Percentiles rank a stretch among this genome's conserved stretches.
Evolutionary conservation across 2,113 vertebrate genomes (phyloP).

Genomic region (Macrotus californicus): DNA sequence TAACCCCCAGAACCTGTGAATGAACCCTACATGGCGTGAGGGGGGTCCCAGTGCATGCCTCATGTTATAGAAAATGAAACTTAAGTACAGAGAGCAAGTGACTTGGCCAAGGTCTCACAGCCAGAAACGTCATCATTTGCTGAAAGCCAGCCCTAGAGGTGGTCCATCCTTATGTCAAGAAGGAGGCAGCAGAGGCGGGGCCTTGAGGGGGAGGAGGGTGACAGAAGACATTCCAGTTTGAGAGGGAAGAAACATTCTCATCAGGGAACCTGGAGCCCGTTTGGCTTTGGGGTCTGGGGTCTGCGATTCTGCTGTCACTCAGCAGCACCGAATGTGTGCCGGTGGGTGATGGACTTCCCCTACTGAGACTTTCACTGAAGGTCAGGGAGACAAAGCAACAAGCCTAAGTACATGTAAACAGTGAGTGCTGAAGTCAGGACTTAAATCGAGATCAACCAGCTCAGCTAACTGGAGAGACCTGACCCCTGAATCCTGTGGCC

Average conservation of each 20-base stretch:
- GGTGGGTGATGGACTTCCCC: neutral
- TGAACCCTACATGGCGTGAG: neutral
- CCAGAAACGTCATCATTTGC: neutral
- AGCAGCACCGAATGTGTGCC: neutral
- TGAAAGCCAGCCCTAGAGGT: neutral
- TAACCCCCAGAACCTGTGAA: neutral
- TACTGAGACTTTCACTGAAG: neutral
- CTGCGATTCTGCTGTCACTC: neutral
- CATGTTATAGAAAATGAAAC: neutral
- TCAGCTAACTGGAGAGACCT: neutral
- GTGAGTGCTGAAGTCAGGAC: neutral
- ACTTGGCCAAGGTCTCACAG: neutral
- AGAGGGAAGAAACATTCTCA: neutral
- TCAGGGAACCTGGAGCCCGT: neutral
- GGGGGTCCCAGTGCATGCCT: neutral
- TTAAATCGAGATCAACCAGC: neutral
- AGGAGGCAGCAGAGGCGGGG: neutral
- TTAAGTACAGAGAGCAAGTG: neutral
- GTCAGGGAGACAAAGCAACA: neutral
- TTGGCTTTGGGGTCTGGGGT: neutral
- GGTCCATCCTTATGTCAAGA: neutral
- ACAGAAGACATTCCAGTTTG: neutral
- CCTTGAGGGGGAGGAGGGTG: neutral
- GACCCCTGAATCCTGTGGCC: neutral
- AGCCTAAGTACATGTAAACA: rapidly evolving